These are phyloP conservation scores for Anguilla anguilla DNA, from an alignment of 2,797 vertebrate species.

Conservation along the genomic window DNA sequence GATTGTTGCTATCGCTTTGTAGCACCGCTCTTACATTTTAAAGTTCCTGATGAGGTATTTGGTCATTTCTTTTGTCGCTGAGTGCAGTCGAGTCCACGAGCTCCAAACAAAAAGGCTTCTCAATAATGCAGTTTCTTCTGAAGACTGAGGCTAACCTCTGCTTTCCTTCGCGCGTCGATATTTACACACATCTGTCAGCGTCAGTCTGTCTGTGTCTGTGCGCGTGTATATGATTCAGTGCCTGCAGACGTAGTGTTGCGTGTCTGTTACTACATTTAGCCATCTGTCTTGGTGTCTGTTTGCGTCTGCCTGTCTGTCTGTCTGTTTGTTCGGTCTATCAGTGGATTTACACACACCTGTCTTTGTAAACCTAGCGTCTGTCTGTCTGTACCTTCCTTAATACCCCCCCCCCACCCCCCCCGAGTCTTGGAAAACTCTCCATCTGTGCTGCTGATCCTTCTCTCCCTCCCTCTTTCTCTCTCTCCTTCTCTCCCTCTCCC, in stretches of 20 bases:
- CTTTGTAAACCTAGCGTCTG: neutral
- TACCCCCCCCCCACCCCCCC: too few relatives aligned
- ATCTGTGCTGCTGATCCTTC: constrained; percentile 17
- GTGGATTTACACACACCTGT: constrained; percentile 28
- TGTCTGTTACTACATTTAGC: constrained; percentile 33
- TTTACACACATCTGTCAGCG: neutral
- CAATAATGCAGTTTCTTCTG: too few relatives aligned
- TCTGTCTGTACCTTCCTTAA: neutral
- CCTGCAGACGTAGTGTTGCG: constrained; percentile 50
- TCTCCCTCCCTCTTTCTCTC: neutral
- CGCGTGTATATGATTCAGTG: constrained; percentile 40
- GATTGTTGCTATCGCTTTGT: neutral
- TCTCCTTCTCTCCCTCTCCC: constrained; percentile 10
- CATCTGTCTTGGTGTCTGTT: neutral
- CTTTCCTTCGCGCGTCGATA: too few relatives aligned
- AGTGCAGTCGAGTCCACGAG: neutral
- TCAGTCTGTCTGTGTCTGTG: neutral
- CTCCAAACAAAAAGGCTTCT: too few relatives aligned
- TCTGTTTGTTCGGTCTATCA: neutral
- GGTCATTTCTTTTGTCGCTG: neutral
- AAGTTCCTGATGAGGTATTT: neutral
- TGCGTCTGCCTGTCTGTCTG: neutral
- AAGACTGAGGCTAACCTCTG: too few relatives aligned
- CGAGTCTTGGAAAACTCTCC: constrained; percentile 9
- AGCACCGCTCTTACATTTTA: neutral